phyloP scores from a whole-genome alignment of 2,888 invertebrate genomes.

The Agrochola macilenta region DNA sequence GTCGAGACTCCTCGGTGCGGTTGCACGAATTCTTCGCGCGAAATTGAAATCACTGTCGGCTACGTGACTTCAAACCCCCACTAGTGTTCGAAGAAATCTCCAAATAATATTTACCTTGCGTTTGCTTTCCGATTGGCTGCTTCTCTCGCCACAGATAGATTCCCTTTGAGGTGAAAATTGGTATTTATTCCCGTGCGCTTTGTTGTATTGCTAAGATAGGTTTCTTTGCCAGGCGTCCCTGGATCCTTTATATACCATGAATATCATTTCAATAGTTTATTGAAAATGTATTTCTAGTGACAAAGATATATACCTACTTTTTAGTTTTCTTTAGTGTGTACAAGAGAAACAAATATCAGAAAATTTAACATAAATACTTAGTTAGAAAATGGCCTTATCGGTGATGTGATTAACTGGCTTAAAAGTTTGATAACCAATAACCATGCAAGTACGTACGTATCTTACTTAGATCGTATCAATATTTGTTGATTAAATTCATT shows the following conservation, averaged over 20 bases:
- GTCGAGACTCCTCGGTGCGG: slow-evolving; percentile 74
- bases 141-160: slow-evolving; percentile 74
- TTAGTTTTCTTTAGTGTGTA: neutral
- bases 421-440: neutral
- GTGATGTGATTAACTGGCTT: neutral
- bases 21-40: slow-evolving; percentile 75
- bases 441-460: neutral
- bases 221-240: slow-evolving; percentile 42
- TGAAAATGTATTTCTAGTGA: slow-evolving; percentile 15
- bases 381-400: neutral
- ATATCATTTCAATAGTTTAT: slow-evolving; percentile 35
- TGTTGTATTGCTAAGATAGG: slow-evolving; percentile 69
- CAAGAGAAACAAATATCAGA: neutral
- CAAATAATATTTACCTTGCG: slow-evolving; percentile 85
- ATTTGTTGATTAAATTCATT: neutral
- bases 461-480: neutral
- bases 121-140: slow-evolving; percentile 78
- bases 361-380: neutral
- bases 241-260: slow-evolving; percentile 20
- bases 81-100: slow-evolving; percentile 80
- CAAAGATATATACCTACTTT: neutral
- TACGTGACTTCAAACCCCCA: slow-evolving; percentile 86
- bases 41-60: slow-evolving; percentile 85
- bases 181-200: slow-evolving; percentile 80
- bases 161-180: slow-evolving; percentile 84